Percentiles rank a stretch among this genome's conserved stretches.
Conservation (phyloP, 2,888 invertebrate genomes). For the Yponomeuta malinellus region DNA sequence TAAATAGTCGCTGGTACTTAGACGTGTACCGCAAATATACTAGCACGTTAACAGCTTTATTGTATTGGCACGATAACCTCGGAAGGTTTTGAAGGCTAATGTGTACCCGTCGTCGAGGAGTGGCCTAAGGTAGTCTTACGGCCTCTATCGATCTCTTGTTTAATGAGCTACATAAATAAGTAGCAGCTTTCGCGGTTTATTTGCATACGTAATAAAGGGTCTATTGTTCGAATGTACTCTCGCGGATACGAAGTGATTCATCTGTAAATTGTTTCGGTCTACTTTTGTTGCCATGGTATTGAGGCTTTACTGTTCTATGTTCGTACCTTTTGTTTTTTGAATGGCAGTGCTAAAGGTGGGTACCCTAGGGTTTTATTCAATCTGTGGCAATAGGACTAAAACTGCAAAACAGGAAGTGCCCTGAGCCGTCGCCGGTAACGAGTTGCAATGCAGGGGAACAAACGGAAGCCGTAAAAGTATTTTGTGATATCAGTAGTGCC, state of each 20-base stretch:
- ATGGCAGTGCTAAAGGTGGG: neutral
- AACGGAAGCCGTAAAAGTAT: slow-evolving; percentile 34
- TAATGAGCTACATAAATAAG: neutral
- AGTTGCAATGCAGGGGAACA: slow-evolving; percentile 19
- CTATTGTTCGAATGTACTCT: neutral
- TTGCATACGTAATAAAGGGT: neutral
- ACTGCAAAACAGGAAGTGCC: neutral
- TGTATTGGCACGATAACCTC: slow-evolving; percentile 15
- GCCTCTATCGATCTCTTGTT: neutral
- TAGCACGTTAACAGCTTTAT: slow-evolving; percentile 16
- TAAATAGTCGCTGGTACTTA: slow-evolving; percentile 26
- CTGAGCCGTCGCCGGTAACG: neutral
- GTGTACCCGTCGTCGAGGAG: neutral
- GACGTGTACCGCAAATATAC: slow-evolving; percentile 7
- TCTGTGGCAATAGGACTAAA: neutral
- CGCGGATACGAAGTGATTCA: neutral
- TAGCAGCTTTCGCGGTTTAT: neutral
- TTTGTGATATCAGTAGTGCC: slow-evolving; percentile 37
- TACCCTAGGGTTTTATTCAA: neutral
- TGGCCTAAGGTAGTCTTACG: neutral
- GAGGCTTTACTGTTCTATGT: neutral
- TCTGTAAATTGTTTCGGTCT: neutral
- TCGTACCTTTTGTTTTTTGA: neutral
- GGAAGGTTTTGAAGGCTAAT: slow-evolving; percentile 18
- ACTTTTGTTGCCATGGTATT: neutral